Base-by-base conservation (phyloP, 2,888 invertebrate species). In the Nemapogon koenigi region DNA sequence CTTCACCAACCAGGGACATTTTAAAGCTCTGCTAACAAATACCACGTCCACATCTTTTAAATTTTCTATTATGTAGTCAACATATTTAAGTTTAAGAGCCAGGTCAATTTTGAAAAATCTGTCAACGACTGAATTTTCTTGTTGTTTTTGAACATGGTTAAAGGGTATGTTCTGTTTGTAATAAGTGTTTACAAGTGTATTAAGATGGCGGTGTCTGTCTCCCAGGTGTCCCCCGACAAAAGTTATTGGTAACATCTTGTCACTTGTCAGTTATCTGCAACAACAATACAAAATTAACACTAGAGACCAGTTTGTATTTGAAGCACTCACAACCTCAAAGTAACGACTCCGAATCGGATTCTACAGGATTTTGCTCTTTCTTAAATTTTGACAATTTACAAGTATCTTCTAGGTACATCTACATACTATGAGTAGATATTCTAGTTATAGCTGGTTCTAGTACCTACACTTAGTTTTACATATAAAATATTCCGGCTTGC, bases 81-180 rank as follows among this genome's bases (percentile, higher is more conserved):
- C 48, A 40, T 66, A 43, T 39, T 47, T 55, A 13, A 52, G 43
- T 44, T 59, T 55, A 7, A 51, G 57, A 3, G 73, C 69, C 2
- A 72, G 44, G 11, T 69, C 59, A 35, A 71, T 69, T 51, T 68
- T 69, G 33, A 62, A 66, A 10, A 71, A 45, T 39, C 57, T 51
- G 41, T 69, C 68, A 7, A 67, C 37, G 4, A 57, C 46, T 8
- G 57, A 47, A n/a, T 35, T 18, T 46, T 68, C 69, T 0, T 53
- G 46, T 2, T 49, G 18, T 13, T 42, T 14, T n/a, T 44, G 42
- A 4, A 60, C 37, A 16, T 38, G 32, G 11, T 47, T 25, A 2
- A 54, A 43, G 0, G 44, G 14, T 3, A 41, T 25, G 16, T 47
- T 43, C 15, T 43, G 30, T 16, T 46, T 31, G 14, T 44, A 44